Conservation (phyloP, 2,888 invertebrate species). For the Phortica okadai region DNA sequence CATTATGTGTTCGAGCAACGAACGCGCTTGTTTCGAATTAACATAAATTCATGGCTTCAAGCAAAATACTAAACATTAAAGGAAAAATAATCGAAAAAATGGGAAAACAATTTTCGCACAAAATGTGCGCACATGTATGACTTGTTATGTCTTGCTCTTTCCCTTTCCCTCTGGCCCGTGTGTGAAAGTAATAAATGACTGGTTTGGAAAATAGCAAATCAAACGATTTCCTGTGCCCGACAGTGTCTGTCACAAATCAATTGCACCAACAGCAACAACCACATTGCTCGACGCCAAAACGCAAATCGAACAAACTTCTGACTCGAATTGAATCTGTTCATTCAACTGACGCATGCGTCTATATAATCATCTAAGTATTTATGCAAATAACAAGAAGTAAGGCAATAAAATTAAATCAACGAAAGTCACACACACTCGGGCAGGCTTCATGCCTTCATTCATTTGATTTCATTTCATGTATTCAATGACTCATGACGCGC, state of each 20-base stretch:
- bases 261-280: not conserved
- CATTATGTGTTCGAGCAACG: not conserved
- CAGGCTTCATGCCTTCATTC: not conserved
- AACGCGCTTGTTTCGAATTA: not conserved
- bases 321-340: not conserved
- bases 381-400: slow-evolving; percentile 14
- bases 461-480: not conserved
- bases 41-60: slow-evolving; percentile 16
- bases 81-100: not conserved
- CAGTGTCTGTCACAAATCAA: slow-evolving; percentile 48
- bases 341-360: not conserved
- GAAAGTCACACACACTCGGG: not conserved
- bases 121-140: slow-evolving; percentile 30
- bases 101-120: slow-evolving; percentile 17
- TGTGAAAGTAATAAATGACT: slow-evolving; percentile 46
- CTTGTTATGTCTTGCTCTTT: not conserved
- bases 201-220: slow-evolving; percentile 53
- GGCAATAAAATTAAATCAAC: slow-evolving; percentile 5
- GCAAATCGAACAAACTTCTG: too few relatives aligned
- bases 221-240: not conserved
- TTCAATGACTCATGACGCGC: slow-evolving; percentile 10
- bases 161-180: not conserved
- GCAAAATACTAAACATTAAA: not conserved
- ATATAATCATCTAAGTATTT: not conserved
- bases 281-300: too few relatives aligned